Base-by-base conservation (phyloP, 2,797 vertebrate genomes). In the Premnoplex brunnescens region DNA sequence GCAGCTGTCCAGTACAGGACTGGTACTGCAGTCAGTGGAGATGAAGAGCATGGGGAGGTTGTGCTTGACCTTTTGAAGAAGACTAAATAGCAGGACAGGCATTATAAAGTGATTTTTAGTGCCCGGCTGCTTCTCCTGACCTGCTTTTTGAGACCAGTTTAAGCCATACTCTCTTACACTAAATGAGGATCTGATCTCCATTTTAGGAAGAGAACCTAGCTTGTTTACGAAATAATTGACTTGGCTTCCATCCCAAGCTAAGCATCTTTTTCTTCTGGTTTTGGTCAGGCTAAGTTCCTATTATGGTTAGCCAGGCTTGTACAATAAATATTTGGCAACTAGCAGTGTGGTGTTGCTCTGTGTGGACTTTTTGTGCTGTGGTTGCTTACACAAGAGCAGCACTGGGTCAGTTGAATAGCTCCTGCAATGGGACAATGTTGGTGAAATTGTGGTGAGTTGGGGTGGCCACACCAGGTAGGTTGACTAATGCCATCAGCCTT, bases 241-340 rank as follows among this genome's bases (percentile, higher is more conserved):
- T 73, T 95, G 76, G 67, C 76, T 79, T 88, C 32, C 36, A 64
- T 62, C 60, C 63, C 71, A 77, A 87, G 44, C 36, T 62, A 74
- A 58, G 24, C 30, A 67, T 85, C 63, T 62, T 81, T 91, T 93
- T 60, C 66, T 88, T 90, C 93, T 2, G 17, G 68, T 74, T 95
- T 94, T 60, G 39, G 41, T 85, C 67, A 71, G 51, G 34, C n/a
- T 68, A 43, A 60, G 59, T 91, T 95, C 77, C 83, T 34, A 51
- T 95, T 94, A 91, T 88, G 93, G 88, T 96, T 87, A 95, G 74
- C 58, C 69, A 52, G 55, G 32, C 80, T 94, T 79, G 59, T 93
- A 90, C 67, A 84, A 79, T 58, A 95, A 95, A 82, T 68, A 85
- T 93, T 91, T 91, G 91, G 83, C 88, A 95, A 94, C 15, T 43